Percentiles rank a stretch among this genome's conserved stretches.
phyloP scores from a whole-genome alignment of 2,888 invertebrate genomes.

The Luperina testacea region DNA sequence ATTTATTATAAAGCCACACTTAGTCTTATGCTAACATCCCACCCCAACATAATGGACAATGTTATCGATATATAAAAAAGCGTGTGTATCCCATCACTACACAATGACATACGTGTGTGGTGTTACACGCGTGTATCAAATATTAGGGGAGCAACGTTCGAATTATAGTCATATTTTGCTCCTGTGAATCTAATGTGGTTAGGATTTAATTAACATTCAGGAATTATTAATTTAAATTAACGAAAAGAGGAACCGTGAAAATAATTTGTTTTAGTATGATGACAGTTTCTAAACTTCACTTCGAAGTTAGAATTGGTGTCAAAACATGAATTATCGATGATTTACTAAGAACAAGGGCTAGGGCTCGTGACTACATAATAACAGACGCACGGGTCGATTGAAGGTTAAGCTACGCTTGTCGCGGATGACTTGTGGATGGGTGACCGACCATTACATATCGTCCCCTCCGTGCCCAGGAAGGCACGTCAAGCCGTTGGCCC shows the following conservation, averaged over 20 bases:
- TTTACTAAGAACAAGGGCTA: background rate
- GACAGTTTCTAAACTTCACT: too few relatives aligned
- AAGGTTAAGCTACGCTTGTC: background rate
- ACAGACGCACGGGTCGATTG: background rate
- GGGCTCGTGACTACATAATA: background rate
- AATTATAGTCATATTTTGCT: slow-evolving; percentile 62
- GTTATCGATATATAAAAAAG: slow-evolving; percentile 57
- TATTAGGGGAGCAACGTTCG: slow-evolving; percentile 58
- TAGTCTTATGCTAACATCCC: background rate
- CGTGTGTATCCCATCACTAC: slow-evolving; percentile 66
- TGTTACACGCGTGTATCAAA: slow-evolving; percentile 43
- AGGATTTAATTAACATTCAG: slow-evolving; percentile 30
- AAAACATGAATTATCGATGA: background rate
- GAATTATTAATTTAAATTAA: slow-evolving; percentile 22
- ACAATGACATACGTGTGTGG: slow-evolving; percentile 67
- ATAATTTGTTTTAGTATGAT: background rate
- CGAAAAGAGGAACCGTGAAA: background rate
- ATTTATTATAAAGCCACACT: background rate
- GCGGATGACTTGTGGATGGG: background rate
- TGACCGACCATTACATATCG: background rate
- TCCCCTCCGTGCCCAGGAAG: background rate
- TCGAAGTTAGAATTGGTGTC: background rate
- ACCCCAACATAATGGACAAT: background rate
- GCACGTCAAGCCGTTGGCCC: background rate
- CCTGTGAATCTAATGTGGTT: slow-evolving; percentile 49